Evolutionary conservation across 2,888 invertebrate species (phyloP), one percentile per base, ranked within the genome.

Genomic region (Hemaris fuciformis): DNA sequence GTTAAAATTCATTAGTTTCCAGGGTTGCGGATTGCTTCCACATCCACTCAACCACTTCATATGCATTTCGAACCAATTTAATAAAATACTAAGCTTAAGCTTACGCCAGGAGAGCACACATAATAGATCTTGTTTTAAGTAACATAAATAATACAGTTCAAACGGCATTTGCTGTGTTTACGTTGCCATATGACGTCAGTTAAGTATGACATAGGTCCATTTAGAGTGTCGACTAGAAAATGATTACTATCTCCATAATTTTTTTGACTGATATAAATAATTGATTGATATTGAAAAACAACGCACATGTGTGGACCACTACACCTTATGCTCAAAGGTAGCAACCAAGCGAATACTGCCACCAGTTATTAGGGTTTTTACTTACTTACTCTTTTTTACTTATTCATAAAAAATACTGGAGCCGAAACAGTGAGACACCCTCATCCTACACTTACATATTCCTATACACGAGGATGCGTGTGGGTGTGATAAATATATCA

Each of bases 1-100:
- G 58, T 46, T 46, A 38, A 34, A 56, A 65, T 59, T 58, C 25
- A 56, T 61, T 42, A 53, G 57, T 42, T 38, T 22, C 22, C 23
- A 43, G 31, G 38, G 31, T 57, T 60, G 59, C 59, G 62, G 57
- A 53, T 34, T 58, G 57, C 53, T 31, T 7, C 31, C 22, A 15
- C 25, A 41, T 15, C 15, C 34, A 34, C 59, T 43, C 25, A 41
- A 23, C 15, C 34, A 34, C 59, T 43, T 59, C 34, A 62, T 56
- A 62, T 62, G 41, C 58, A 38, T 27, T 62, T 41, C 27, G 15
- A 60, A 53, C 31, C 13, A 31, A 31, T 18, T 53, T 53, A 53
- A 53, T 53, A 31, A 31, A 53, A 31, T 53, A 53, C 27, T 27
- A 45, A 31, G 18, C 10, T 18, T 53, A 15, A 25, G 18, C 25